Conservation (phyloP, 2,888 invertebrate species). For the Stenoptilia bipunctidactyla region DNA sequence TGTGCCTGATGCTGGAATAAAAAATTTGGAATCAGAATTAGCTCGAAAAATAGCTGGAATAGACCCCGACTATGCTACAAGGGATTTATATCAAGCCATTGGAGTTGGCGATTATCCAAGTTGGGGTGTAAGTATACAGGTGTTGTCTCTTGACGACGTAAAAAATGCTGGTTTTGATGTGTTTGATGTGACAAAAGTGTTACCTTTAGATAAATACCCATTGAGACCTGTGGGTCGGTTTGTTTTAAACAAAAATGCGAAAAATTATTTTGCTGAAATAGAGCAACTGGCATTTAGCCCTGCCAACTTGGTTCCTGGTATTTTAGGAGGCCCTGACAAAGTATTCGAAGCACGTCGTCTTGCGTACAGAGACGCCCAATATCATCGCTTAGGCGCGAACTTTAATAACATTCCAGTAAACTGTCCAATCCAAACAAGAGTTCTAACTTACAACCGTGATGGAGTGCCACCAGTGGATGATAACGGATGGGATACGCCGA, state of each 20-base stretch:
- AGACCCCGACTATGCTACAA: constrained; percentile 88
- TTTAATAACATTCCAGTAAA: constrained; percentile 90
- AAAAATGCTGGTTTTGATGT: constrained; percentile 84
- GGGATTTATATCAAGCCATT: constrained; percentile 89
- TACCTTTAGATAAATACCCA: constrained; percentile 81
- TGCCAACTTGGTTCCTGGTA: constrained; percentile 87
- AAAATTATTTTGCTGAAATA: constrained; percentile 89
- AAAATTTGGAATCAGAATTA: constrained; percentile 75
- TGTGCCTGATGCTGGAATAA: constrained; percentile 88
- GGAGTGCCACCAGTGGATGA: constrained; percentile 78
- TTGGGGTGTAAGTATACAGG: constrained; percentile 84
- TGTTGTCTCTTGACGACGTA: constrained; percentile 86
- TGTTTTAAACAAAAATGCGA: constrained; percentile 85
- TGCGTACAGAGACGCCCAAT: constrained; percentile 87
- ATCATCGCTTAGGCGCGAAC: constrained; percentile 86
- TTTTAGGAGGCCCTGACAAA: constrained; percentile 89
- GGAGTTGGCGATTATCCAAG: constrained; percentile 76
- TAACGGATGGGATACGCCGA: constrained; percentile 87
- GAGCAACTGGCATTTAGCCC: constrained; percentile 91
- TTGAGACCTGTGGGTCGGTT: constrained; percentile 84
- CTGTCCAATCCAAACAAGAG: constrained; percentile 78
- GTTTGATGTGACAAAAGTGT: constrained; percentile 90
- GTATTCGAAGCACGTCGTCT: constrained; percentile 86
- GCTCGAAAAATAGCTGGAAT: constrained; percentile 74
- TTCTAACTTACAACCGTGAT: constrained; percentile 84